These are phyloP conservation scores for Apostichopus japonicus DNA, from an alignment of 35 echinoderm and acorn worm genomes.

Conservation along the genomic window DNA sequence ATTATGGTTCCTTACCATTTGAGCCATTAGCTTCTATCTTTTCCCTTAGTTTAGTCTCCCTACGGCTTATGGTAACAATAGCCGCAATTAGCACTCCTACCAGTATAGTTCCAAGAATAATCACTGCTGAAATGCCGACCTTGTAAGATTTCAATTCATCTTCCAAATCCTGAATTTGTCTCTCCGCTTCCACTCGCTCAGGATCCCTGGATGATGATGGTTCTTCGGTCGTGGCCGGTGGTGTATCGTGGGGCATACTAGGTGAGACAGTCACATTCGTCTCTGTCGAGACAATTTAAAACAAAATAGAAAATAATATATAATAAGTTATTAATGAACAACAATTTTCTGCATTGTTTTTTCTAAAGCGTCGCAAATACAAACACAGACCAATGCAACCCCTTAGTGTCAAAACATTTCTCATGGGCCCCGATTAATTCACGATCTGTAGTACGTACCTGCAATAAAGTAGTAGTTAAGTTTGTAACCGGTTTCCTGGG, in stretches of 20 bases:
- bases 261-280: background rate
- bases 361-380: too few species aligned
- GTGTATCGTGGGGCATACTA: background rate
- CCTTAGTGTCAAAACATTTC: too few species aligned
- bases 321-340: too few species aligned
- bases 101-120: background rate
- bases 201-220: background rate
- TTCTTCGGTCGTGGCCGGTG: background rate
- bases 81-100: slow-evolving; percentile 8
- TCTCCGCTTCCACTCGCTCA: background rate
- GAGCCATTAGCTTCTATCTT: background rate
- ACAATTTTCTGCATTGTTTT: too few species aligned
- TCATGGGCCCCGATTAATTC: too few species aligned
- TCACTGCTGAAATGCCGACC: slow-evolving; percentile 9
- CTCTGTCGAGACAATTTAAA: background rate
- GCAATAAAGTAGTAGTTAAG: slow-evolving; percentile 28
- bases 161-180: slow-evolving; percentile 17
- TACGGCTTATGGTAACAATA: background rate
- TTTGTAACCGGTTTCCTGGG: slow-evolving; percentile 52
- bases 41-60: background rate
- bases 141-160: slow-evolving; percentile 17
- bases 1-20: background rate
- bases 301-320: too few species aligned
- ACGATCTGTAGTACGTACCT: background rate
- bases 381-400: background rate